Conservation (phyloP, 2,797 vertebrate genomes). For the Lagorchestes hirsutus region DNA sequence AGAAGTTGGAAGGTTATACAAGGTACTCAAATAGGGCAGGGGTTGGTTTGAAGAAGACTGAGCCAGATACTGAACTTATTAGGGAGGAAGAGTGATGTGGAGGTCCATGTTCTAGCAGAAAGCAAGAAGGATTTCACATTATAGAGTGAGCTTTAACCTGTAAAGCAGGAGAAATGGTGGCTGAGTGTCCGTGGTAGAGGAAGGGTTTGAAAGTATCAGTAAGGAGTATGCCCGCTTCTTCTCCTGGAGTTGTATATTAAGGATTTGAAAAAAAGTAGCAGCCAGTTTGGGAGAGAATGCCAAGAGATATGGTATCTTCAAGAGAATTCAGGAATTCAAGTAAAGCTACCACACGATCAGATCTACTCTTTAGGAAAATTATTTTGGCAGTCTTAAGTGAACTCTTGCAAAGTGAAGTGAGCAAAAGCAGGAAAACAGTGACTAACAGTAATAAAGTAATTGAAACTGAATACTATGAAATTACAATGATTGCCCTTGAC, state of each 20-base stretch:
- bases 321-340: background rate
- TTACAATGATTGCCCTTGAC: background rate
- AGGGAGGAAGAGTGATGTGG: background rate
- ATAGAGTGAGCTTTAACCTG: background rate
- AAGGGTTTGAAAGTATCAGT: background rate
- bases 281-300: background rate
- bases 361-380: background rate
- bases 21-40: background rate
- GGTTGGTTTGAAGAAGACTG: background rate
- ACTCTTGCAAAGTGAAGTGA: too few relatives aligned
- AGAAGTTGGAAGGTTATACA: background rate
- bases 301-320: background rate
- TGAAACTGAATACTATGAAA: background rate
- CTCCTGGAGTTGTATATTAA: background rate
- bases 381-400: background rate
- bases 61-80: background rate
- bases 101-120: background rate
- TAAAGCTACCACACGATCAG: background rate
- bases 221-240: background rate
- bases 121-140: too few relatives aligned
- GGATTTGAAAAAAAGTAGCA: background rate
- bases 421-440: background rate
- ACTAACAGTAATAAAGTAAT: background rate
- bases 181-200: background rate
- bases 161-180: background rate